Evolutionary conservation across 2,113 vertebrate species (phyloP).

Genomic region (Tupaia tana): DNA sequence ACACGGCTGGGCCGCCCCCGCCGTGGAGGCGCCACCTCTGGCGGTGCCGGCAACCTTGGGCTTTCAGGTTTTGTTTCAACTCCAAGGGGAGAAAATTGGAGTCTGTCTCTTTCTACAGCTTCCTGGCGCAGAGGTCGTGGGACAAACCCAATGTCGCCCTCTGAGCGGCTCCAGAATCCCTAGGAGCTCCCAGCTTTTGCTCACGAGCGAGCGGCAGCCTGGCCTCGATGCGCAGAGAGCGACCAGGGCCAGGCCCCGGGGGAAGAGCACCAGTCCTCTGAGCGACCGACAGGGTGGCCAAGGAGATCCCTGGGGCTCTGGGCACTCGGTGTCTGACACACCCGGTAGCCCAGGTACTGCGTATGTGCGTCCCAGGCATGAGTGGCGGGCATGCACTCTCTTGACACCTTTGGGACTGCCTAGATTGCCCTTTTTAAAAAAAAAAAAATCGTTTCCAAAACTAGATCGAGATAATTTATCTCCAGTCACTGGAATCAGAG

Average conservation of each 20-base stretch:
- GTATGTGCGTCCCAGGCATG: background rate
- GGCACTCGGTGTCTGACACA: background rate
- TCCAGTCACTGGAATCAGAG: background rate
- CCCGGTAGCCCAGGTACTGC: background rate
- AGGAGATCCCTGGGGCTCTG: background rate
- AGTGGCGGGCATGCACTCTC: background rate
- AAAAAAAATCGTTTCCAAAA: background rate
- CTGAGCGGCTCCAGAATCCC: conserved; percentile 23
- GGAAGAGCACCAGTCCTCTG: background rate
- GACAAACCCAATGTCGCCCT: conserved; percentile 63
- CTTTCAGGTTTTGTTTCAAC: conserved; percentile 78
- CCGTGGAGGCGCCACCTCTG: conserved; percentile 78
- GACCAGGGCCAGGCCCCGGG: background rate
- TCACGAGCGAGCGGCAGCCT: background rate
- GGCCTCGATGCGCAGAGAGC: background rate
- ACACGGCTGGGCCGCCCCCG: conserved; percentile 37
- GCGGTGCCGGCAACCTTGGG: conserved; percentile 66
- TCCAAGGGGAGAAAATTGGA: conserved; percentile 69
- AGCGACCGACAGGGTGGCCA: rapidly evolving
- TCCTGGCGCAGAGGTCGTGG: conserved; percentile 76
- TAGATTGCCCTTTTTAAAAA: background rate
- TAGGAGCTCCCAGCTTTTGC: background rate
- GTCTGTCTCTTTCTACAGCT: conserved; percentile 67
- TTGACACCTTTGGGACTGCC: background rate
- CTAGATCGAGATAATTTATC: background rate